Evolutionary conservation across 2,888 invertebrate species (phyloP).

Genomic region (Dyspetes luteomarginatus): DNA sequence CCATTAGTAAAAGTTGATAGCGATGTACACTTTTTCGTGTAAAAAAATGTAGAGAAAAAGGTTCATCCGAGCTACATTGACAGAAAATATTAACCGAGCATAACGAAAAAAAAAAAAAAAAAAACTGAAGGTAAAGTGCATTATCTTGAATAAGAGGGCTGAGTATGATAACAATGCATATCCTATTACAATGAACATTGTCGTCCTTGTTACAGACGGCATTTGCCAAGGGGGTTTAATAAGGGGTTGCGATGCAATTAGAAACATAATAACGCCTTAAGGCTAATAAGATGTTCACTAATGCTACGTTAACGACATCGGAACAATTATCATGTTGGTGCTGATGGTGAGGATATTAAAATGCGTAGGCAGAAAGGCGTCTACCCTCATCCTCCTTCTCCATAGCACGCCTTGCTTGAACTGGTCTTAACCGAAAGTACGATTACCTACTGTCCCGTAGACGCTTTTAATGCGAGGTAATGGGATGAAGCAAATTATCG

Average conservation of each 20-base stretch:
- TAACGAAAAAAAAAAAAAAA: slow-evolving; percentile 7
- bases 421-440: slow-evolving; percentile 56
- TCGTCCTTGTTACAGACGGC: slow-evolving; percentile 66
- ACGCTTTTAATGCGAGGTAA: slow-evolving; percentile 35
- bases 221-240: slow-evolving; percentile 70
- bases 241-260: slow-evolving; percentile 74
- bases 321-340: slow-evolving; percentile 79
- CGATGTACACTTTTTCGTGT: no score
- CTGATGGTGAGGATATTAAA: slow-evolving; percentile 70
- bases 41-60: no score
- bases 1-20: no score
- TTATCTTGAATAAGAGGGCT: slow-evolving; percentile 22
- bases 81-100: slow-evolving; percentile 1
- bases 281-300: slow-evolving; percentile 82
- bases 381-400: slow-evolving; percentile 53
- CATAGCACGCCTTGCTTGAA: slow-evolving; percentile 39
- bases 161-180: slow-evolving; percentile 68
- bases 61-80: no score
- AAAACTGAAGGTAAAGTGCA: slow-evolving; percentile 26
- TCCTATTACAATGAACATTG: slow-evolving; percentile 73
- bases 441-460: slow-evolving; percentile 41
- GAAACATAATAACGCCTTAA: slow-evolving; percentile 81
- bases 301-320: slow-evolving; percentile 80
- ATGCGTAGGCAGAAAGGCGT: slow-evolving; percentile 77
- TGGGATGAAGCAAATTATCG: slow-evolving; percentile 38